These are phyloP conservation scores for Caenorhabditis tropicalis DNA, from an alignment of 1,140 invertebrate genomes.

Conservation along the genomic window DNA sequence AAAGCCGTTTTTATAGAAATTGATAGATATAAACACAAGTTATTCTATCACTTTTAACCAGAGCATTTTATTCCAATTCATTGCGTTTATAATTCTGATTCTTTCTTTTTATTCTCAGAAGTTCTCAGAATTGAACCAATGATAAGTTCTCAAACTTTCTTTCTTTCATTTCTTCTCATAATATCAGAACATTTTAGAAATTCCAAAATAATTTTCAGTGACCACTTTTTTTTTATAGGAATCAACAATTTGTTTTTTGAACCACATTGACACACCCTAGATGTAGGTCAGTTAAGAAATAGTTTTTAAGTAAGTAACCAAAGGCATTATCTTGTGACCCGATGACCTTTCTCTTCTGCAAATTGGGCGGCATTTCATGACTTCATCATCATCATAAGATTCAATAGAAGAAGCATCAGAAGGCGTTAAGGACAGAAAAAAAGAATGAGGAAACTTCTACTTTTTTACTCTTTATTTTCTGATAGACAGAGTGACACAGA, in stretches of 20 bases:
- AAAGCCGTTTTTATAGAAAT: too few relatives aligned
- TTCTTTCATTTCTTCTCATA: too few relatives aligned
- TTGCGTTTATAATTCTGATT: too few relatives aligned
- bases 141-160: too few relatives aligned
- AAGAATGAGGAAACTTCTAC: background rate
- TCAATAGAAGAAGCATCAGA: background rate
- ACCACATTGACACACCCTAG: background rate
- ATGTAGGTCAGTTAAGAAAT: slow-evolving; percentile 15
- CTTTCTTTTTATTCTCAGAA: too few relatives aligned
- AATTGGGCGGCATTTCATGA: background rate
- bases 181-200: background rate
- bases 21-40: too few relatives aligned
- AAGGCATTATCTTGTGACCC: background rate
- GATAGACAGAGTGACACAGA: background rate
- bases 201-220: too few relatives aligned
- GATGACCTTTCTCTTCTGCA: background rate
- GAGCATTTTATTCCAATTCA: too few relatives aligned
- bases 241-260: background rate
- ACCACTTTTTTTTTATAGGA: too few relatives aligned
- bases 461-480: slow-evolving; percentile 6
- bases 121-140: too few relatives aligned
- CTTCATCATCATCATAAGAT: background rate
- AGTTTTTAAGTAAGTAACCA: background rate
- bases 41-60: too few relatives aligned
- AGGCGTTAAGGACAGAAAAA: background rate